These are phyloP conservation scores for Drosophila meridionalis DNA, from an alignment of 2,888 invertebrate species.

Conservation along the genomic window DNA sequence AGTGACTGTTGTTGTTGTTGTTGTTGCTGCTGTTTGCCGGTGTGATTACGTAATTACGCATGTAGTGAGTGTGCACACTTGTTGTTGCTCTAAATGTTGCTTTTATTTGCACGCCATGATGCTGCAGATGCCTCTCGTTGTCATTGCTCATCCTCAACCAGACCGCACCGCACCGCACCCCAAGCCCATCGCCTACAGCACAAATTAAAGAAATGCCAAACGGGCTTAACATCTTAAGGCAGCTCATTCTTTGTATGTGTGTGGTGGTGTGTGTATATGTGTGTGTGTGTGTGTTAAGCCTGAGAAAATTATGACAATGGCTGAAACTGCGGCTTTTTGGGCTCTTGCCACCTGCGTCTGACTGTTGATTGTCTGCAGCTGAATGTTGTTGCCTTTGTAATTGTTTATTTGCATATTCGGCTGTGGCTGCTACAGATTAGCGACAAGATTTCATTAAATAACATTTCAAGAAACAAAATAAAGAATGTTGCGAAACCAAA, in stretches of 20 bases:
- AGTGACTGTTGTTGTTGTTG: slow-evolving; percentile 7
- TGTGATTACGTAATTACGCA: slow-evolving; percentile 61
- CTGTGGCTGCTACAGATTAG: slow-evolving; percentile 70
- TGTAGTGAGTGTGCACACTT: slow-evolving; percentile 43
- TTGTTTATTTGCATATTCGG: slow-evolving; percentile 75
- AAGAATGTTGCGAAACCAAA: background rate
- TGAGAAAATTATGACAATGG: slow-evolving; percentile 52
- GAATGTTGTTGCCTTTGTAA: slow-evolving; percentile 48
- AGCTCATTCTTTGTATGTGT: slow-evolving; percentile 37
- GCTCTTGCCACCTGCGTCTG: slow-evolving; percentile 53
- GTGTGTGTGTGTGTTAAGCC: slow-evolving; percentile 38
- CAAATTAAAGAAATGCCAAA: slow-evolving; percentile 78
- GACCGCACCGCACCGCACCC: background rate
- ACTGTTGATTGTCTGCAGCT: slow-evolving; percentile 59
- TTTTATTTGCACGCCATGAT: slow-evolving; percentile 75
- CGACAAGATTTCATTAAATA: slow-evolving; percentile 74
- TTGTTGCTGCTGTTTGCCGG: slow-evolving; percentile 21
- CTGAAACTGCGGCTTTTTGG: slow-evolving; percentile 41
- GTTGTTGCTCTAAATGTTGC: slow-evolving; percentile 58
- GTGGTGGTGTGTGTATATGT: slow-evolving; percentile 1
- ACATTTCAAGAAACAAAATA: slow-evolving; percentile 40
- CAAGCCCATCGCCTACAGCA: slow-evolving; percentile 1
- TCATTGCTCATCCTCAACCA: slow-evolving; percentile 9
- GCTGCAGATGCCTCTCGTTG: slow-evolving; percentile 39
- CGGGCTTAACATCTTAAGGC: slow-evolving; percentile 76